Evolutionary conservation across 1,140 invertebrate genomes (phyloP).

Genomic region (Trinorchestia longiramus): DNA sequence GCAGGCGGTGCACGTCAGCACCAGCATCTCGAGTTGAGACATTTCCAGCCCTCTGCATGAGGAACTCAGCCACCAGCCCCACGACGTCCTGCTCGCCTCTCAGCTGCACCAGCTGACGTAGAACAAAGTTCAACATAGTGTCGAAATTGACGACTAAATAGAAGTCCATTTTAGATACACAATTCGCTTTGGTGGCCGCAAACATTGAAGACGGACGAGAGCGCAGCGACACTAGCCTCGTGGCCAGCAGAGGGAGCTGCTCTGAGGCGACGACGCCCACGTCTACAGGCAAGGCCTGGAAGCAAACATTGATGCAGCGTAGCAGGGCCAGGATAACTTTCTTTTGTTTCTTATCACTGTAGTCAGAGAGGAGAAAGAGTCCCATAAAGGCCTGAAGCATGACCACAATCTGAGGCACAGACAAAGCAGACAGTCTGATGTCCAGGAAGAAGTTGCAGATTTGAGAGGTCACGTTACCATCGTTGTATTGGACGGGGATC

Average conservation of each 20-base stretch:
- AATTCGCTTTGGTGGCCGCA: neutral
- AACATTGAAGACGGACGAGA: neutral
- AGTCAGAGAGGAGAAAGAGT: neutral
- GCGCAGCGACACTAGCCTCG: neutral
- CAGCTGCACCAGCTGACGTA: neutral
- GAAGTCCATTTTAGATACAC: neutral
- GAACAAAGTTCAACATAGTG: neutral
- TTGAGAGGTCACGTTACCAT: neutral
- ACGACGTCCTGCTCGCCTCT: neutral
- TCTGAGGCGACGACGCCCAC: neutral
- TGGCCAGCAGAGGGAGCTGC: neutral
- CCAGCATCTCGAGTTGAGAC: neutral
- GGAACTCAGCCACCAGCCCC: neutral
- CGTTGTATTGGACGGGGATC: neutral
- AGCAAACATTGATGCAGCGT: slow-evolving; percentile 5
- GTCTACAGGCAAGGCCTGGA: neutral
- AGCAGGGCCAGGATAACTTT: neutral
- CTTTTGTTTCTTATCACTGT: neutral
- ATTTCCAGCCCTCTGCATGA: neutral
- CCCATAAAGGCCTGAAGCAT: neutral
- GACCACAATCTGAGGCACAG: neutral
- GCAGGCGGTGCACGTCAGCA: neutral
- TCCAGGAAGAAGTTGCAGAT: neutral
- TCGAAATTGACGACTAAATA: neutral
- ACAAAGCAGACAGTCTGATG: neutral